Conservation (phyloP, 2,888 invertebrate species). For the Parnassius smintheus region DNA sequence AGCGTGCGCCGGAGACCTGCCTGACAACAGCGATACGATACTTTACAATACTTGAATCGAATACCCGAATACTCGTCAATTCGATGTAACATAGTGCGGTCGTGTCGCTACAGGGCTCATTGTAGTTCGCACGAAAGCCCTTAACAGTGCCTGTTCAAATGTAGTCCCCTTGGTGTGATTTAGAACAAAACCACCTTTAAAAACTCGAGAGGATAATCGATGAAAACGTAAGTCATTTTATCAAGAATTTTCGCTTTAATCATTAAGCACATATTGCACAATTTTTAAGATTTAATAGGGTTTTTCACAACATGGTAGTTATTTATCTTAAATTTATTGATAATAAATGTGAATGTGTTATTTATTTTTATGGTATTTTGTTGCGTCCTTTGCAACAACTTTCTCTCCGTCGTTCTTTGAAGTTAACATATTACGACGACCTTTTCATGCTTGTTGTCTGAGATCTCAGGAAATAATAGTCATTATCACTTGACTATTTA, state of each 20-base stretch:
- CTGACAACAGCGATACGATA: conserved; percentile 12
- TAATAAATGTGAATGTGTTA: neutral
- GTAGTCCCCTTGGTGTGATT: conserved; percentile 73
- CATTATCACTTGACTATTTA: neutral
- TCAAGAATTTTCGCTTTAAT: conserved; percentile 27
- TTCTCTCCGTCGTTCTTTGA: conserved; percentile 35
- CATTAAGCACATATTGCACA: conserved; percentile 50
- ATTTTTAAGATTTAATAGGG: conserved; percentile 37
- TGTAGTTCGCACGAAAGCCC: conserved; percentile 78
- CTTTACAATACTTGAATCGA: conserved; percentile 17
- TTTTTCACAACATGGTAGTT: conserved; percentile 28
- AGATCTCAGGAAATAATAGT: neutral
- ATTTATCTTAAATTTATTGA: neutral
- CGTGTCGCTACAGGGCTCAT: conserved; percentile 74
- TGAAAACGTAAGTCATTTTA: conserved; percentile 67
- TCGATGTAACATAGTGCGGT: conserved; percentile 72
- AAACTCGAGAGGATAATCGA: conserved; percentile 73
- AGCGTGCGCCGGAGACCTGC: neutral
- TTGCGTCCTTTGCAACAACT: conserved; percentile 35
- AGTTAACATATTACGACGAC: conserved; percentile 26
- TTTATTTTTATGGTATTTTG: conserved; percentile 4
- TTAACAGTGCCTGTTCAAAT: conserved; percentile 76
- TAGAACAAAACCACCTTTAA: conserved; percentile 57
- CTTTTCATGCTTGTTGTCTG: conserved; percentile 12
- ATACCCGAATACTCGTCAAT: conserved; percentile 57